Conservation (phyloP, 2,888 invertebrate genomes). For the Meloe dianella region DNA sequence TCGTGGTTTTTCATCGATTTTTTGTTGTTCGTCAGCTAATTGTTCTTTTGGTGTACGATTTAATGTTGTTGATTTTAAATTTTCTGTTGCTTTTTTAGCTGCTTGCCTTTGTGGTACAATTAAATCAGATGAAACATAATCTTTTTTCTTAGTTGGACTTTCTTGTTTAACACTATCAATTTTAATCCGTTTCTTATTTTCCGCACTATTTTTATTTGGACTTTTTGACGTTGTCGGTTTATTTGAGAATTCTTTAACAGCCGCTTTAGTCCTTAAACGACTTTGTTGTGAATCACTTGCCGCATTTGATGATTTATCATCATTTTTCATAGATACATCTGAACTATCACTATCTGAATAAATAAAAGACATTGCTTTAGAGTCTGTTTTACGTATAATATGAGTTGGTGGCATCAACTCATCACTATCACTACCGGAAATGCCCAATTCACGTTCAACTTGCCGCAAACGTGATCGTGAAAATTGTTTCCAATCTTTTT, state of each 20-base stretch:
- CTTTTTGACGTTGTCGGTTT: slow-evolving; percentile 52
- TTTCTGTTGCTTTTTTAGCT: slow-evolving; percentile 89
- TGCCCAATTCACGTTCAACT: slow-evolving; percentile 77
- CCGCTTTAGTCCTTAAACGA: slow-evolving; percentile 79
- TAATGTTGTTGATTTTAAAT: slow-evolving; percentile 74
- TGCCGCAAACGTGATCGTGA: slow-evolving; percentile 69
- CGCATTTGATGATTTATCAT: slow-evolving; percentile 67
- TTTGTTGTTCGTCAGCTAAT: slow-evolving; percentile 13
- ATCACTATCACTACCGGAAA: slow-evolving; percentile 79
- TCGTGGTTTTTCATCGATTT: slow-evolving; percentile 35
- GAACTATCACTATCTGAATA: slow-evolving; percentile 80
- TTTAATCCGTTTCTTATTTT: slow-evolving; percentile 50
- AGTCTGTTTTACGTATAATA: slow-evolving; percentile 51
- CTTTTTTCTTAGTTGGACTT: slow-evolving; percentile 58
- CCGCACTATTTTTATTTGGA: slow-evolving; percentile 49
- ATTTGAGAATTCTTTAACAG: slow-evolving; percentile 80
- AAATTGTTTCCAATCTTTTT: slow-evolving; percentile 57
- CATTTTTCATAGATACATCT: slow-evolving; percentile 66
- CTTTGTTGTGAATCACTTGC: slow-evolving; percentile 73
- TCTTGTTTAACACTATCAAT: slow-evolving; percentile 37
- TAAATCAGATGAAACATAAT: slow-evolving; percentile 73
- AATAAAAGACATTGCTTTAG: slow-evolving; percentile 70
- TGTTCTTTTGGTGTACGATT: slow-evolving; percentile 54
- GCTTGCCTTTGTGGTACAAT: slow-evolving; percentile 91
- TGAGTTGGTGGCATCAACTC: slow-evolving; percentile 73